phyloP scores from a whole-genome alignment of 2,888 invertebrate species.

The Agrotis clavis region DNA sequence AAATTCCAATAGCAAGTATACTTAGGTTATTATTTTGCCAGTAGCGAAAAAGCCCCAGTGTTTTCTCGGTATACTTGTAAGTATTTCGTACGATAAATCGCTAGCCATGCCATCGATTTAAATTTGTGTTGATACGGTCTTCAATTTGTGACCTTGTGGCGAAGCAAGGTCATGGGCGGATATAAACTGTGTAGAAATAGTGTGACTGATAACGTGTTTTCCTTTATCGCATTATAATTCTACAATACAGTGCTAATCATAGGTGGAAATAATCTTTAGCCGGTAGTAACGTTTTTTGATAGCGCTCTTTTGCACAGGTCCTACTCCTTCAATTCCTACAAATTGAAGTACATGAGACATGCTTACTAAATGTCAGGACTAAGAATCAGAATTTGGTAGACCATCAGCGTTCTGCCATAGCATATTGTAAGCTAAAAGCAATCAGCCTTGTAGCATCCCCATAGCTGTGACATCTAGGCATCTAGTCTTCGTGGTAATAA shows the following conservation, averaged over 20 bases:
- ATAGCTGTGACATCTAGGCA: too few relatives aligned
- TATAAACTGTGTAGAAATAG: conserved; percentile 3
- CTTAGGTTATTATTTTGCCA: background rate
- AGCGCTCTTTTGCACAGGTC: background rate
- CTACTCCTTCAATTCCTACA: too few relatives aligned
- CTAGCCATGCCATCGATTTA: conserved; percentile 18
- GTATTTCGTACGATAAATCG: conserved; percentile 2
- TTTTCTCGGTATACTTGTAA: background rate
- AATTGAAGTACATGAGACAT: background rate
- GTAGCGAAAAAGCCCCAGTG: background rate
- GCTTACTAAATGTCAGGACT: background rate
- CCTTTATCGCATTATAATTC: background rate
- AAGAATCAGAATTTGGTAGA: background rate
- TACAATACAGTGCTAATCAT: background rate
- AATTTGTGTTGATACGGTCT: conserved; percentile 18
- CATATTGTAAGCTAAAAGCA: too few relatives aligned
- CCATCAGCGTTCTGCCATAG: too few relatives aligned
- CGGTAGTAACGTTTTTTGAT: background rate
- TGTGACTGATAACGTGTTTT: conserved; percentile 20
- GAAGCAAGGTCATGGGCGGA: conserved; percentile 22
- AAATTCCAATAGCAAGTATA: background rate
- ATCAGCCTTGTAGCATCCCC: too few relatives aligned
- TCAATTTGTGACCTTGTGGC: conserved; percentile 33
- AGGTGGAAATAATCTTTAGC: background rate
- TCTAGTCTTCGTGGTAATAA: too few relatives aligned